Evolutionary conservation across 1,140 invertebrate species (phyloP).

Genomic region (Bursaphelenchus mucronatus): DNA sequence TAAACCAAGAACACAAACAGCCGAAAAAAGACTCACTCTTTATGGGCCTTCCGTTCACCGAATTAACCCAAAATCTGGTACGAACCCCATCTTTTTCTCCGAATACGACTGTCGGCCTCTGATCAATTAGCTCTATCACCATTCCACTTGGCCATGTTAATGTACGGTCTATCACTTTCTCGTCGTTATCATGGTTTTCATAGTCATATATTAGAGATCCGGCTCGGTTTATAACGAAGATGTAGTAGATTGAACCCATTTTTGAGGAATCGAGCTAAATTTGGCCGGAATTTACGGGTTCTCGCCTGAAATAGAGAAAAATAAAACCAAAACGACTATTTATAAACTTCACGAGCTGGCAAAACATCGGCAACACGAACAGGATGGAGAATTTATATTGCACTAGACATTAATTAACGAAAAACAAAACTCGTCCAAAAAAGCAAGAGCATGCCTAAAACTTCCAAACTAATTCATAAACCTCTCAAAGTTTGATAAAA

Average conservation of each 20-base stretch:
- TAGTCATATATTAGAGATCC: slow-evolving; percentile 59
- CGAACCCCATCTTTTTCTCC: slow-evolving; percentile 47
- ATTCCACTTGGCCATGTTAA: slow-evolving; percentile 48
- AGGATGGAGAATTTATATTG: no score
- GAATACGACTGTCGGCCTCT: slow-evolving; percentile 52
- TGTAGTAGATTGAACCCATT: slow-evolving; percentile 47
- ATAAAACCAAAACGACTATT: no score
- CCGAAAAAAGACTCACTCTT: slow-evolving; percentile 23
- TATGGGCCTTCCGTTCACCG: slow-evolving; percentile 42
- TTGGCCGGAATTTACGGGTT: no score
- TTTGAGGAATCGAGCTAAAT: no score
- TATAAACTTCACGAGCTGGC: no score
- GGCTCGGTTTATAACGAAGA: slow-evolving; percentile 58
- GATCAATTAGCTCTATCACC: slow-evolving; percentile 45
- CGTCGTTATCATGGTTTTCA: slow-evolving; percentile 40
- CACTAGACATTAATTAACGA: no score
- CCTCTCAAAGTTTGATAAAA: no score
- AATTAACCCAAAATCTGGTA: slow-evolving; percentile 42
- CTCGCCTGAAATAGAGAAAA: no score
- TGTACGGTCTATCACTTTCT: slow-evolving; percentile 35
- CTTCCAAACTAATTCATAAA: no score
- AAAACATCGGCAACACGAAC: no score
- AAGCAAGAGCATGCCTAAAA: no score
- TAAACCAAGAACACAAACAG: slow-evolving; percentile 14
- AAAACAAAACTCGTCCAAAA: no score